Base-by-base conservation (phyloP, 2,113 vertebrate genomes). In the Theristicus caerulescens region DNA sequence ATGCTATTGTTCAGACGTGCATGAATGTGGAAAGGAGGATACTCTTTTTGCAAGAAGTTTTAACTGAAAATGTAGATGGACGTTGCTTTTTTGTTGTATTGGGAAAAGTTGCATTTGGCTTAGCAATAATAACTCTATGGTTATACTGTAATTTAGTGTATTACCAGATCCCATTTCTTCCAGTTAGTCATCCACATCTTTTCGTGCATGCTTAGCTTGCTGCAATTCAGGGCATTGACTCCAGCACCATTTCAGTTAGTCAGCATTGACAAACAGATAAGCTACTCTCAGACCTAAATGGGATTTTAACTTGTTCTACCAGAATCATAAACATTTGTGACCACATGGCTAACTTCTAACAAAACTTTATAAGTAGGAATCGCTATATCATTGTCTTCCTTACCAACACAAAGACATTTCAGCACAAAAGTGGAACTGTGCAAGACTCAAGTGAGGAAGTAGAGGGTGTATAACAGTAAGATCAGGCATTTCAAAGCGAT, bases 401-500 rank as follows among this genome's bases (percentile, higher is more conserved):
- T 82, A 87, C 90, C 57, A 34, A 38, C 58, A 51, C 51, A 44
- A 90, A 97, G 74, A 72, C 44, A 74, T 97, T 86, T 95, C 84
- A 92, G 52, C 57, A 69, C 49, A 71, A 62, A 86, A 77, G 71
- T 81, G 89, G 95, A 96, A 93, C 64, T 61, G 24, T 65, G 81
- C 64, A 94, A 86, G 72, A 40, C 57, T 96, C 66, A 40, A 14
- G 59, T 91, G 91, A 96, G 96, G 96, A 96, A 95, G 83, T 22
- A 55, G 91, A 93, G 83, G 38, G 57, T 92, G 20, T 93, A 62
- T 95, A 95, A 94, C 91, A 82, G 88, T 93, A 90, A 97, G 67
- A 97, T 94, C 91, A 95, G 94, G 96, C 90, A 97, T 98, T 98
- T 98, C 95, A 97, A 98, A 98, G 85, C 46, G 71, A 97, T 98